Conservation (phyloP, 1,140 invertebrate genomes). For the Procambarus virginalis region DNA sequence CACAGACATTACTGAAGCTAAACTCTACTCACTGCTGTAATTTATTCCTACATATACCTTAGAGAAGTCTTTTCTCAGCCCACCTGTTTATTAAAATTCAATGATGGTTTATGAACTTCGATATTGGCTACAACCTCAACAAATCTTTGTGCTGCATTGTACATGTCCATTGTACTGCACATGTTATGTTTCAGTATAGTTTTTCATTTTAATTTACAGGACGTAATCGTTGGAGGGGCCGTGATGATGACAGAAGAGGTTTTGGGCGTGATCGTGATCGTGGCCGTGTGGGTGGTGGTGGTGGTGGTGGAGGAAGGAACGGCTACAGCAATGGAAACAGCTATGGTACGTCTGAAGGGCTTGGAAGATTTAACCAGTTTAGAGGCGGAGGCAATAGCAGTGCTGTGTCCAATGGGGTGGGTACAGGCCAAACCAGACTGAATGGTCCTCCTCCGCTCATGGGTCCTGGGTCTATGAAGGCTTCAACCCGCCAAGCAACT, state of each 20-base stretch:
- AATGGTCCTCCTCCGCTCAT: constrained; percentile 61
- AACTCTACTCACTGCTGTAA: too few species aligned
- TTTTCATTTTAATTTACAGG: constrained; percentile 4
- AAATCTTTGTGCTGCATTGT: too few species aligned
- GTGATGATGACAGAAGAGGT: constrained; percentile 65
- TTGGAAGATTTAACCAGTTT: constrained; percentile 65
- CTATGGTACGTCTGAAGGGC: constrained; percentile 66
- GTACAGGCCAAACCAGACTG: constrained; percentile 44
- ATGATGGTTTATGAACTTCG: too few species aligned
- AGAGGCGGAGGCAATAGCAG: constrained; percentile 62
- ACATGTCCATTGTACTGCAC: too few species aligned
- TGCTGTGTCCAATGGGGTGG: constrained; percentile 58
- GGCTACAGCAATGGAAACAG: constrained; percentile 69
- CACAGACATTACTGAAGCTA: too few species aligned
- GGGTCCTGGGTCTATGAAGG: constrained; percentile 58
- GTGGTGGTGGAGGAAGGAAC: constrained; percentile 64
- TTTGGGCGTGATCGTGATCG: constrained; percentile 59
- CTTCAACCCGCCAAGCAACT: constrained; percentile 45
- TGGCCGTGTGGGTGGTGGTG: constrained; percentile 42
- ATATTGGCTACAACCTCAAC: too few species aligned
- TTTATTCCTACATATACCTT: too few species aligned
- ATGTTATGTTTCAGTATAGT: too few species aligned
- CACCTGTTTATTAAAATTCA: too few species aligned
- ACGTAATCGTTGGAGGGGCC: constrained; percentile 70
- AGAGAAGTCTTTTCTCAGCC: too few species aligned